Percentiles rank a stretch among this genome's conserved stretches.
Evolutionary conservation across 2,888 invertebrate species (phyloP).

Genomic region (Netelia virgata): DNA sequence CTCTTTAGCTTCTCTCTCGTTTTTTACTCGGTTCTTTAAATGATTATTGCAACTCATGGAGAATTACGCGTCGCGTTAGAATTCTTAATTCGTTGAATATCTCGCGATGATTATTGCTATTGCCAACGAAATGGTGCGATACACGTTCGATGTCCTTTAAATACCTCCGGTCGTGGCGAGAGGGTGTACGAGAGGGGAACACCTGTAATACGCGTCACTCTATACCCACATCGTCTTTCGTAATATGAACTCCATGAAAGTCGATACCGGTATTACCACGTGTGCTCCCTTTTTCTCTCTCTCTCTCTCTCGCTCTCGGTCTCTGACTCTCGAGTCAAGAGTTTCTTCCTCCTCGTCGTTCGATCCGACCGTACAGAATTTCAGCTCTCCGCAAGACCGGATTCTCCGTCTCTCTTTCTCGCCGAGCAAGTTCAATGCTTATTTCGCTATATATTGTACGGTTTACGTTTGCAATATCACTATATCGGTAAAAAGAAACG

Average conservation of each 20-base stretch:
- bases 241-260: conserved; percentile 67
- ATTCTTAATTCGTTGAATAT: conserved; percentile 2
- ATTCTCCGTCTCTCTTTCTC: conserved; percentile 32
- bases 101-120: conserved; percentile 38
- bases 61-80: conserved; percentile 13
- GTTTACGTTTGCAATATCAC: not conserved
- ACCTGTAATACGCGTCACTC: conserved; percentile 67
- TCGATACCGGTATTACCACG: conserved; percentile 64
- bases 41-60: conserved; percentile 20
- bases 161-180: conserved; percentile 34
- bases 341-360: conserved; percentile 42
- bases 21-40: conserved; percentile 18
- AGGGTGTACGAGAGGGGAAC: conserved; percentile 30
- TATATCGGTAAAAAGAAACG: not conserved
- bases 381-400: conserved; percentile 52
- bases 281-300: conserved; percentile 33
- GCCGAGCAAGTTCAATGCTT: conserved; percentile 62
- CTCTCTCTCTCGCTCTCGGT: conserved; percentile 8
- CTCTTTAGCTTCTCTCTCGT: conserved; percentile 19
- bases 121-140: conserved; percentile 30
- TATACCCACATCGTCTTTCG: conserved; percentile 61
- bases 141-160: conserved; percentile 52
- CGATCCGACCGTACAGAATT: conserved; percentile 65
- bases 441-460: conserved; percentile 34
- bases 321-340: not conserved